phyloP scores from a whole-genome alignment of 1,140 invertebrate species.

The Dendrolimus kikuchii region DNA sequence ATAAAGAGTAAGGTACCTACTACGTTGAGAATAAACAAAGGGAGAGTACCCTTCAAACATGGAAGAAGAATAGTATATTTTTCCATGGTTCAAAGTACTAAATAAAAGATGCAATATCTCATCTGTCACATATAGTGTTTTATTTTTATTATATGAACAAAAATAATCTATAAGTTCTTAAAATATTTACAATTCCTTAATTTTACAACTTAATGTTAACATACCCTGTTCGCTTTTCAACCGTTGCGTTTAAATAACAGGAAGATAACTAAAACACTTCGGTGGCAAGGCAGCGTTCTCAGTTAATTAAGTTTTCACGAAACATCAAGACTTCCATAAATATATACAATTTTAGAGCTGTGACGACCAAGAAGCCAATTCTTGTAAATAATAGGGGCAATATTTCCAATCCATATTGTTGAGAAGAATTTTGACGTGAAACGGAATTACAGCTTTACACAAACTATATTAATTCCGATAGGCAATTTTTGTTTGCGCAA shows the following conservation, averaged over 20 bases:
- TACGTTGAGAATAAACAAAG: too few relatives aligned
- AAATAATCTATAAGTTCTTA: constrained; percentile 66
- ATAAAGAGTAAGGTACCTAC: too few relatives aligned
- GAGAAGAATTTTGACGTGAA: too few relatives aligned
- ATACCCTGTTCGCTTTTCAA: constrained; percentile 70
- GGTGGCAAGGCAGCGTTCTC: constrained; percentile 44
- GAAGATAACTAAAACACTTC: constrained; percentile 24
- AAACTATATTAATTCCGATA: too few relatives aligned
- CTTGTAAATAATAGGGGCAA: too few relatives aligned
- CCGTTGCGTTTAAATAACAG: constrained; percentile 43
- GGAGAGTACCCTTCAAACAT: too few relatives aligned
- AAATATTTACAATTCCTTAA: constrained; percentile 68
- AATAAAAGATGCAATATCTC: constrained; percentile 8
- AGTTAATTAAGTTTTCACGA: constrained; percentile 15
- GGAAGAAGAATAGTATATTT: too few relatives aligned
- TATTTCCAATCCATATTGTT: too few relatives aligned
- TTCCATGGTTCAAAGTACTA: too few relatives aligned
- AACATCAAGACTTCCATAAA: constrained; percentile 2
- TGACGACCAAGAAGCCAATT: neutral
- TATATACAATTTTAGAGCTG: neutral
- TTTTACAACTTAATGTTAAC: constrained; percentile 58
- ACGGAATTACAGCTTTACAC: too few relatives aligned
- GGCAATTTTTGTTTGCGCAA: too few relatives aligned
- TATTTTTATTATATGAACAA: constrained; percentile 68
- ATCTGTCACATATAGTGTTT: constrained; percentile 51